Conservation (phyloP, 2,888 invertebrate genomes). For the Pammene aurita region DNA sequence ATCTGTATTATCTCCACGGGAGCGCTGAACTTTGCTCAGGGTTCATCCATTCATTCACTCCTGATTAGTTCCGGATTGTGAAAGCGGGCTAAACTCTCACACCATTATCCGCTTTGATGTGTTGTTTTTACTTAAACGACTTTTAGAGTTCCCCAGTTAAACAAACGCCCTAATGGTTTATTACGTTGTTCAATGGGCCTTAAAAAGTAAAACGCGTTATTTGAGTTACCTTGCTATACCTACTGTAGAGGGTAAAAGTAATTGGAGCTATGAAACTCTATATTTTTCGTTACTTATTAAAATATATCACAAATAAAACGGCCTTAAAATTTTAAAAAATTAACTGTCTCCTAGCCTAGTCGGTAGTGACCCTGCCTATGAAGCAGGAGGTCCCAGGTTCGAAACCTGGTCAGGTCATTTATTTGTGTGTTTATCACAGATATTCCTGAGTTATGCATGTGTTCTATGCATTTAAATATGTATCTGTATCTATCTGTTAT, state of each 20-base stretch:
- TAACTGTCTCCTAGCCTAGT: too few species aligned
- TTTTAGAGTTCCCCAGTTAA: slow-evolving; percentile 28
- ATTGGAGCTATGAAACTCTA: not conserved
- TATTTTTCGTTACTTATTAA: not conserved
- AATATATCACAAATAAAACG: not conserved
- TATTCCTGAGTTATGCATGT: too few species aligned
- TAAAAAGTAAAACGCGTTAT: slow-evolving; percentile 1
- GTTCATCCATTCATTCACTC: slow-evolving; percentile 57
- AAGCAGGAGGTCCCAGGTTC: too few species aligned
- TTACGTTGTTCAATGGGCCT: slow-evolving; percentile 22
- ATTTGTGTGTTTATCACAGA: too few species aligned
- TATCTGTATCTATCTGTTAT: too few species aligned
- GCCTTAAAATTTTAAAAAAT: too few species aligned
- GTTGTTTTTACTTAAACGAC: slow-evolving; percentile 41
- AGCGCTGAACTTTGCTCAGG: slow-evolving; percentile 64
- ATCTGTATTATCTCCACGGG: slow-evolving; percentile 45
- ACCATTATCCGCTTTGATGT: slow-evolving; percentile 41
- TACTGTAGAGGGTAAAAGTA: not conserved
- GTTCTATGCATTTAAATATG: too few species aligned
- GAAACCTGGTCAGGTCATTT: too few species aligned
- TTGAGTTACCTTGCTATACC: not conserved
- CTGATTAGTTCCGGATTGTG: slow-evolving; percentile 60
- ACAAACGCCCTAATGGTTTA: slow-evolving; percentile 25
- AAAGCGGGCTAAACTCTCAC: slow-evolving; percentile 50
- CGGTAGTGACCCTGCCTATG: too few species aligned